Base-by-base conservation (phyloP, 2,797 vertebrate species). In the Philypnodon macrostomus region DNA sequence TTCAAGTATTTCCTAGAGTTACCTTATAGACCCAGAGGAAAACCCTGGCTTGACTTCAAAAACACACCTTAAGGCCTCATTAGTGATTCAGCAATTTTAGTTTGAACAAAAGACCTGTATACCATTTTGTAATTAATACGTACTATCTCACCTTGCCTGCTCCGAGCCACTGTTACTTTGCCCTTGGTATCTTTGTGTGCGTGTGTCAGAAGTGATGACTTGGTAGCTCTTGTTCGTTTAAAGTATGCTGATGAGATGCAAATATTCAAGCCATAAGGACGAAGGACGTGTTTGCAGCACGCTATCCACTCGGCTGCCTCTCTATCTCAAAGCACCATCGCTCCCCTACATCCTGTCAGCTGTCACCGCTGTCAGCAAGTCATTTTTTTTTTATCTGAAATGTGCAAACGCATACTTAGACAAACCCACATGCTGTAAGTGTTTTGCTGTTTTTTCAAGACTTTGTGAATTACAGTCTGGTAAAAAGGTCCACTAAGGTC, bases 231-330 rank as follows among this genome's bases (percentile, higher is more conserved):
- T 32, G 37, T 59, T 53, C 33, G 26, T 21, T 53, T 57, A 54
- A 37, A 38, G 11, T 76, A 70, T 75, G 71, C 53, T 72, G 32
- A 75, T 66, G 42, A 72, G 38, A 73, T 73, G 70, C 57, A 74
- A 55, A 71, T 67, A 33, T 37, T 10, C 18, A 15, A n/a, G 47
- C 63, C 47, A 51, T 71, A 62, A 67, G 63, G 66, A 47, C 42
- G 1, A 40, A n/a, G 35, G 31, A 15, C n/a, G 37, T 31, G 24
- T 60, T 27, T 60, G 26, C 53, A 34, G 57, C 27, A 24, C 47
- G 53, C 26, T 21, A 31, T 19, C 17, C 34, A 35, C 29, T 26
- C 47, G 3, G 32, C 49, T 12, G 24, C 4, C 26, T 32, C 34
- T 4, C 41, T 38, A 24, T 66, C 53, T 58, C 50, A 53, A 76